Base-by-base conservation (phyloP, 2,113 vertebrate species). In the Gallinago media region DNA sequence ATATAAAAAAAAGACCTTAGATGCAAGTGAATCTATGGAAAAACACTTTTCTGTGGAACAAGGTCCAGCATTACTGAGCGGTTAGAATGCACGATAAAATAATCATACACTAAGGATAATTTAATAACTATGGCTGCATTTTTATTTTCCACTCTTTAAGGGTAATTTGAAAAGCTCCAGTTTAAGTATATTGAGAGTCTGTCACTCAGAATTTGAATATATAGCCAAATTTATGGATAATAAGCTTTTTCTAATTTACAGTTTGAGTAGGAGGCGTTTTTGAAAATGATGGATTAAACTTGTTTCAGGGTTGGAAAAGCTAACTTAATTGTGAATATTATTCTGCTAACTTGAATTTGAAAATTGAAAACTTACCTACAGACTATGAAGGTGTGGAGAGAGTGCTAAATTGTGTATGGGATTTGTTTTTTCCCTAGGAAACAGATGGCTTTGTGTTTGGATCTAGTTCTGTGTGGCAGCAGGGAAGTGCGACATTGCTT, bases 391-490 rank as follows among this genome's bases (percentile, higher is more conserved):
- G n/a, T 34, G 89, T 59, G 20, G 65, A 78, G 84, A 81, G 11
- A 2, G 47, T 91, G 77, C 56, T 87, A 78, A 95, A 63, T 8
- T 65, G 46, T 31, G 31, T 65, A 70, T 74, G 81, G 70, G 70
- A 71, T 91, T 92, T 91, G 26, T 2, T 58, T 89, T 78, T 86
- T 83, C 29, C 22, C 29, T 89, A 59, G 73, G 77, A 87, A 96
- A 59, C 84, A 87, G 77, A 84, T 93, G 77, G 81, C 26, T 96
- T 95, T 77, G 36, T 89, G 56, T 72, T 77, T 86, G 50, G 32
- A 66, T 92, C 73, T 84, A 20, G 91, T 94, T 94, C 75, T 77
- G 38, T 63, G 4, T 40, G 8, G 31, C 76, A 85, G 42, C 76
- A 58, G 38, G 72, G 74, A 81, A 92, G 38, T 32, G 55, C 59